Evolutionary conservation across 2,113 vertebrate species (phyloP), one percentile per base, ranked within the genome.

Genomic region (Cinclus cinclus): DNA sequence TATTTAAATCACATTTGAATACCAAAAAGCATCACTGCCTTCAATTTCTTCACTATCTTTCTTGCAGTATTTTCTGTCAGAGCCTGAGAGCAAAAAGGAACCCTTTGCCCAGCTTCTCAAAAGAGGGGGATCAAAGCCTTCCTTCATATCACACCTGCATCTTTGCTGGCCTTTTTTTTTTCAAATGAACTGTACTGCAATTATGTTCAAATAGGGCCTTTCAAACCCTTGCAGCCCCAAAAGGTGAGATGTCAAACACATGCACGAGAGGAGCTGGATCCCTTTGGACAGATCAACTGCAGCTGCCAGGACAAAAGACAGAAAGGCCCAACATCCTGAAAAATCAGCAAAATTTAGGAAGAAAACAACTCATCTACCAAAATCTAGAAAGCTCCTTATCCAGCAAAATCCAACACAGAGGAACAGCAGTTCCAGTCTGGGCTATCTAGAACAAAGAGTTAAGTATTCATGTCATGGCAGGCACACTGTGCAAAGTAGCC

Each of bases 241-340:
- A 76, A 85, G 39, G 27, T 44, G 25, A 96, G 46, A 21, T 76
- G 49, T 83, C 6, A 1, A 4, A n/a, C 8, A 88, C 0, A 0
- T 35, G 31, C 1, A 2, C 0, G 0, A 84, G 9, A 8, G 21
- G 2, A 81, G 11, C 18, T 31, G 30, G 42, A 77, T 3, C 3
- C 12, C 74, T 53, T 24, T 16, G 53, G 53, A 74, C 30, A 92
- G 7, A 87, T 70, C 37, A 90, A 27, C 33, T 64, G 33, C 31
- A 78, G 15, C 39, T 67, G 69, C 27, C 30, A 55, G 91, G 39
- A 47, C 2, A 2, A 74, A 77, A 89, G 68, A 58, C 7, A 11
- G 21, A 81, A 23, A 87, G 10, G 46, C 3, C 15, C 8, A 73
- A 49, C 2, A 56, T n/a, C 19, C 20, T 73, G 37, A 71, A 88